phyloP scores from a whole-genome alignment of 2,113 vertebrate genomes.

The Oncorhynchus keta region DNA sequence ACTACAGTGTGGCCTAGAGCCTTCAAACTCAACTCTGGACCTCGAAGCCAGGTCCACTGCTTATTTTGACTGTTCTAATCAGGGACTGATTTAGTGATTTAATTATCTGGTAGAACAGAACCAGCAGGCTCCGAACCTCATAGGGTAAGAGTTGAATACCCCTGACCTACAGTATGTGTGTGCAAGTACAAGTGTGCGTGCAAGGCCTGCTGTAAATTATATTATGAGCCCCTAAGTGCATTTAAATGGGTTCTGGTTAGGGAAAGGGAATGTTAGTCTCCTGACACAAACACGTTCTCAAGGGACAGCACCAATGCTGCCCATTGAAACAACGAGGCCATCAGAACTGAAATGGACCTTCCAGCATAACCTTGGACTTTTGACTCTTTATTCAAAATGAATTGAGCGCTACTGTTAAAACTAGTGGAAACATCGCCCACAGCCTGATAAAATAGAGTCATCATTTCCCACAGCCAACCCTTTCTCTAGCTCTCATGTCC shows the following conservation, averaged over 20 bases:
- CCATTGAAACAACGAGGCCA: not conserved
- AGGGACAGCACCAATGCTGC: not conserved
- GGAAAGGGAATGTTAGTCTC: too few relatives aligned
- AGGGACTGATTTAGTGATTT: too few relatives aligned
- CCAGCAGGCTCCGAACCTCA: too few relatives aligned
- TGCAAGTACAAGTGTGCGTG: not conserved
- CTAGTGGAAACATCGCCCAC: not conserved
- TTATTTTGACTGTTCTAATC: too few relatives aligned
- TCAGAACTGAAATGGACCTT: not conserved
- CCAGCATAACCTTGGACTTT: not conserved
- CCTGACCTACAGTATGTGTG: not conserved
- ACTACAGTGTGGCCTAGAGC: too few relatives aligned
- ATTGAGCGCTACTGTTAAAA: constrained; percentile 8
- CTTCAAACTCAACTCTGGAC: too few relatives aligned
- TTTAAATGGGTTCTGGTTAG: not conserved
- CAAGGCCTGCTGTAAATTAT: not conserved
- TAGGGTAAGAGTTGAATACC: too few relatives aligned
- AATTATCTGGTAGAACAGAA: too few relatives aligned
- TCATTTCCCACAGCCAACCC: constrained; percentile 3
- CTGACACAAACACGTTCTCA: not conserved
- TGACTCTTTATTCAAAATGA: constrained; percentile 9
- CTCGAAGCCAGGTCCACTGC: too few relatives aligned
- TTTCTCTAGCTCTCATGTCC: not conserved
- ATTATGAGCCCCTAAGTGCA: not conserved
- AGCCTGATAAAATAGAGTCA: not conserved